phyloP scores from a whole-genome alignment of 2,113 vertebrate species.

The Xenus cinereus region DNA sequence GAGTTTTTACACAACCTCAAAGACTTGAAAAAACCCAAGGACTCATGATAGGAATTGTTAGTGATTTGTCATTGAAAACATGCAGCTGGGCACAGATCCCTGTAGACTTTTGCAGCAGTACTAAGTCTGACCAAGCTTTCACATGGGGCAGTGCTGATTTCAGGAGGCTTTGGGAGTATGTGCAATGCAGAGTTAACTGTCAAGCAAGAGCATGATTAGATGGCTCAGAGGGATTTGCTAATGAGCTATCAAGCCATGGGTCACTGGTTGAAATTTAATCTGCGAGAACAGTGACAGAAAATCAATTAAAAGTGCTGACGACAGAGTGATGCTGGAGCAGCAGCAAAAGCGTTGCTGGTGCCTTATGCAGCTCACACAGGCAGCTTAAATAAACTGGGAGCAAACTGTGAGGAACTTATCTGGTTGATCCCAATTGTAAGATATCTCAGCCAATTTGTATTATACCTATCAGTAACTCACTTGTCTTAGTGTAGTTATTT shows the following conservation, averaged over 20 bases:
- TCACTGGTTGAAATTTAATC: constrained; percentile 55
- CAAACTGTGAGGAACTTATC: background rate
- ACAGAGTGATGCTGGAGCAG: constrained; percentile 16
- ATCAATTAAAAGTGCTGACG: constrained; percentile 24
- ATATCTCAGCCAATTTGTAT: background rate
- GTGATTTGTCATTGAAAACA: background rate
- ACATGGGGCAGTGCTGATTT: background rate
- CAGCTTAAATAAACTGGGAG: background rate
- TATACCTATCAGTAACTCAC: background rate
- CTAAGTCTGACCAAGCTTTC: background rate
- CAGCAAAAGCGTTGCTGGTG: accelerated
- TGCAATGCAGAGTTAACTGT: background rate
- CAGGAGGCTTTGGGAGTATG: background rate
- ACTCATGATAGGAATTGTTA: background rate
- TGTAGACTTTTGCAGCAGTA: background rate
- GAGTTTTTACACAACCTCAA: background rate
- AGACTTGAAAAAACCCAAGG: background rate
- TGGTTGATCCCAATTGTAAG: background rate
- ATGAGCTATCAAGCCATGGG: constrained; percentile 38
- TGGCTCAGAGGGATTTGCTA: constrained; percentile 30
- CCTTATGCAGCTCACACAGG: background rate
- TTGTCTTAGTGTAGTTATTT: background rate
- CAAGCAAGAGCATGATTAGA: background rate
- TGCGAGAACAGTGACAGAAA: constrained; percentile 44
- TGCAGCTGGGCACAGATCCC: background rate